Evolutionary conservation across 2,113 vertebrate species (phyloP).

Genomic region (Tachysurus vachellii): DNA sequence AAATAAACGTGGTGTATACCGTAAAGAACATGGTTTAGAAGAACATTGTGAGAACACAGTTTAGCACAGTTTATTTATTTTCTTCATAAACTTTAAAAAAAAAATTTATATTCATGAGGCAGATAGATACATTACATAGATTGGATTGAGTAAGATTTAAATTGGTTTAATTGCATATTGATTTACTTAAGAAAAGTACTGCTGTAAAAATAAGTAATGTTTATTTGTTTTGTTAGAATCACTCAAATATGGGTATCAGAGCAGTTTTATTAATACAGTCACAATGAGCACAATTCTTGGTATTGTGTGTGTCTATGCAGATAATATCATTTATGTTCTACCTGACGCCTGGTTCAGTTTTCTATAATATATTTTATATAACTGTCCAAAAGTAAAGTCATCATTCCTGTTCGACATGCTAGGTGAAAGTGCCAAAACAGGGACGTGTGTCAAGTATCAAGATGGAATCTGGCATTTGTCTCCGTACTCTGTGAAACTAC

Average conservation of each 20-base stretch:
- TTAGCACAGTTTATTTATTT: neutral
- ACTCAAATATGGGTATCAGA: neutral
- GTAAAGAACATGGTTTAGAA: neutral
- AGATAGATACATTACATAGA: neutral
- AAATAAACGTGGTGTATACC: neutral
- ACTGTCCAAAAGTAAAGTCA: neutral
- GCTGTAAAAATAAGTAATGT: neutral
- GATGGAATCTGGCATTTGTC: conserved; percentile 25
- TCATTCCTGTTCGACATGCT: neutral
- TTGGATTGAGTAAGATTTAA: neutral
- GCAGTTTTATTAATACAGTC: neutral
- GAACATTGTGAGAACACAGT: neutral
- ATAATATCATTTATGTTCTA: neutral
- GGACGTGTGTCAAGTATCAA: neutral
- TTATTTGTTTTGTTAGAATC: neutral
- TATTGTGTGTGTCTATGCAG: neutral
- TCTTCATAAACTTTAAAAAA: neutral
- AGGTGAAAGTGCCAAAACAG: neutral
- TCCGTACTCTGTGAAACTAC: conserved; percentile 12
- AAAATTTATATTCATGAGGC: neutral
- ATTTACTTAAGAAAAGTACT: neutral
- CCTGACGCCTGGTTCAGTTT: neutral
- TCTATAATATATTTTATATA: neutral
- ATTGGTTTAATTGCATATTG: neutral
- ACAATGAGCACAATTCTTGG: neutral